Evolutionary conservation across 1,140 invertebrate species (phyloP).

Genomic region (Drosophila mojavensis): DNA sequence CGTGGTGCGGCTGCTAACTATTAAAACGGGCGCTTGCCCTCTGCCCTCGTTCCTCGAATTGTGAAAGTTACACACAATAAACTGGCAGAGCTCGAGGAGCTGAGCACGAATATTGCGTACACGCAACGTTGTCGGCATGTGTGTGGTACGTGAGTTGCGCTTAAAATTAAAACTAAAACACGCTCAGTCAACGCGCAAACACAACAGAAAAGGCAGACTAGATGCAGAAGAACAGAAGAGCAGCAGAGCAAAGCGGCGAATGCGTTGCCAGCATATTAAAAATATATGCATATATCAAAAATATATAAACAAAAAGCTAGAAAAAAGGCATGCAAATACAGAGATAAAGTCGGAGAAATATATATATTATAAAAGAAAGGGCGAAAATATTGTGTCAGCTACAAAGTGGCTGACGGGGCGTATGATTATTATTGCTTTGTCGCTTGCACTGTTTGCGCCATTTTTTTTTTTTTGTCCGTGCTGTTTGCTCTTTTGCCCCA

Average conservation of each 20-base stretch:
- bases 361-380: conserved; percentile 8
- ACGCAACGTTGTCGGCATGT: conserved; percentile 33
- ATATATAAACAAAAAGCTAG: background rate
- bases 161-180: conserved; percentile 44
- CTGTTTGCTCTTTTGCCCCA: conserved; percentile 4
- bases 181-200: conserved; percentile 1
- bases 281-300: background rate
- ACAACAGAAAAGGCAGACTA: conserved; percentile 8
- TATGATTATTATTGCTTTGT: conserved; percentile 20
- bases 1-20: conserved; percentile 16
- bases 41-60: background rate
- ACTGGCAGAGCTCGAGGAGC: background rate
- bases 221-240: background rate
- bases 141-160: conserved; percentile 26
- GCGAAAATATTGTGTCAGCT: background rate
- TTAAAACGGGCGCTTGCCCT: conserved; percentile 18
- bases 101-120: conserved; percentile 30
- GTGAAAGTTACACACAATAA: conserved; percentile 11
- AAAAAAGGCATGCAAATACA: conserved; percentile 18
- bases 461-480: background rate
- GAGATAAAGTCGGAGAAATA: conserved; percentile 14
- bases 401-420: conserved; percentile 24
- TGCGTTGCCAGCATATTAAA: background rate
- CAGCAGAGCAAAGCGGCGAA: background rate
- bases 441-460: conserved; percentile 9